These are phyloP conservation scores for Caenorhabditis sp. DNA, from an alignment of 2,888 invertebrate species.

Conservation along the genomic window DNA sequence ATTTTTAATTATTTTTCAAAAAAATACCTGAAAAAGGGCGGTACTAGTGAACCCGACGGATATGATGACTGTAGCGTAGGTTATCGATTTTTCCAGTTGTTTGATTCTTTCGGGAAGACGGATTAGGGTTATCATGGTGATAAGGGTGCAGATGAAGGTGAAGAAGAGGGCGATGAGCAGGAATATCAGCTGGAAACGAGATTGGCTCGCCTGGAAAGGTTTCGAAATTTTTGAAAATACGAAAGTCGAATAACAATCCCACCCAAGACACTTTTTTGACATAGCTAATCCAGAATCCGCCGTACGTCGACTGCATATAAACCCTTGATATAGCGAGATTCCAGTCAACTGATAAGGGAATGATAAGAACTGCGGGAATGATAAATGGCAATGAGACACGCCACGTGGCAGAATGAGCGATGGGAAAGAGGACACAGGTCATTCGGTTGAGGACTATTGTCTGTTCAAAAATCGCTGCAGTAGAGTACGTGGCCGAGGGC, in stretches of 20 bases:
- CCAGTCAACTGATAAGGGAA: conserved; percentile 31
- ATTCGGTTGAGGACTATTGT: conserved; percentile 41
- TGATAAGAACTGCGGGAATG: neutral
- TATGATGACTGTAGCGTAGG: conserved; percentile 23
- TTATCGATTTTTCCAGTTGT: conserved; percentile 31
- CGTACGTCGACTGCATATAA: conserved; percentile 35
- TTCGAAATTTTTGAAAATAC: neutral
- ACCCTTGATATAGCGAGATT: conserved; percentile 31
- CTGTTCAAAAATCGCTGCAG: too few relatives aligned
- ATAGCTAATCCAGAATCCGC: conserved; percentile 34
- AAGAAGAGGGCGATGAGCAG: conserved; percentile 19
- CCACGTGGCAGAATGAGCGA: conserved; percentile 16
- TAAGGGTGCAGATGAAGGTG: conserved; percentile 12
- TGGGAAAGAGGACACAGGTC: conserved; percentile 31
- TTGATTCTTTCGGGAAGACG: conserved; percentile 17
- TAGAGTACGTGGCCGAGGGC: too few relatives aligned
- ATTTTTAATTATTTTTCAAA: conserved; percentile 14
- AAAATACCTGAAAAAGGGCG: conserved; percentile 30
- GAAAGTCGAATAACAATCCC: neutral
- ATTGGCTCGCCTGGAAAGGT: conserved; percentile 28
- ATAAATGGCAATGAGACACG: neutral
- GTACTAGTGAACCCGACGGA: conserved; percentile 17
- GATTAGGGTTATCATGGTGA: conserved; percentile 20
- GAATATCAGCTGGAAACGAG: conserved; percentile 28
- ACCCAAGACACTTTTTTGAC: conserved; percentile 38